These are phyloP conservation scores for Temnothorax unifasciatus DNA, from an alignment of 2,888 invertebrate species.

Conservation along the genomic window DNA sequence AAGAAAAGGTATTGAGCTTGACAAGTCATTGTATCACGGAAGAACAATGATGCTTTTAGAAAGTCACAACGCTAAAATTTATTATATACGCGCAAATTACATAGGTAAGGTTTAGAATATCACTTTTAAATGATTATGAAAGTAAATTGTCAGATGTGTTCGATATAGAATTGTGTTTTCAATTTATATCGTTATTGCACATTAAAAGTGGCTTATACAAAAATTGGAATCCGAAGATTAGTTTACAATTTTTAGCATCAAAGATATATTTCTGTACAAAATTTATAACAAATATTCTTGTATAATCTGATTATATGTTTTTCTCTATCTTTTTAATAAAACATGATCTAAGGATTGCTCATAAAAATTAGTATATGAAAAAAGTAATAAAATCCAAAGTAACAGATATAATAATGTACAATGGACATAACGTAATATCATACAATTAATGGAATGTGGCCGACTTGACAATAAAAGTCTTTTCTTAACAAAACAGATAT, in stretches of 20 bases:
- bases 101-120: slow-evolving; percentile 17
- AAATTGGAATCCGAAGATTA: not conserved
- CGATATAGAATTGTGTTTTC: not conserved
- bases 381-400: slow-evolving; percentile 36
- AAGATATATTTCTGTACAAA: slow-evolving; percentile 46
- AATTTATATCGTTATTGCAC: not conserved
- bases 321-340: slow-evolving; percentile 9
- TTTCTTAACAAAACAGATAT: slow-evolving; percentile 16
- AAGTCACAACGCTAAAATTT: slow-evolving; percentile 21
- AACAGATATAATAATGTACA: slow-evolving; percentile 48
- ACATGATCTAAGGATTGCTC: slow-evolving; percentile 11
- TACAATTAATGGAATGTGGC: slow-evolving; percentile 35
- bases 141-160: slow-evolving; percentile 18
- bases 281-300: slow-evolving; percentile 13
- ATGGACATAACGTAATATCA: not conserved
- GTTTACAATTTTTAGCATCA: not conserved
- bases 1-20: slow-evolving; percentile 55
- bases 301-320: slow-evolving; percentile 8
- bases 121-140: not conserved
- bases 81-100: slow-evolving; percentile 28
- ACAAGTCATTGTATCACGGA: slow-evolving; percentile 28
- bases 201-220: not conserved
- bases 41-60: not conserved
- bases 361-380: not conserved
- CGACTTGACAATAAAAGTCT: slow-evolving; percentile 42